phyloP scores from a whole-genome alignment of 2,888 invertebrate species.

The Molorchus minor region DNA sequence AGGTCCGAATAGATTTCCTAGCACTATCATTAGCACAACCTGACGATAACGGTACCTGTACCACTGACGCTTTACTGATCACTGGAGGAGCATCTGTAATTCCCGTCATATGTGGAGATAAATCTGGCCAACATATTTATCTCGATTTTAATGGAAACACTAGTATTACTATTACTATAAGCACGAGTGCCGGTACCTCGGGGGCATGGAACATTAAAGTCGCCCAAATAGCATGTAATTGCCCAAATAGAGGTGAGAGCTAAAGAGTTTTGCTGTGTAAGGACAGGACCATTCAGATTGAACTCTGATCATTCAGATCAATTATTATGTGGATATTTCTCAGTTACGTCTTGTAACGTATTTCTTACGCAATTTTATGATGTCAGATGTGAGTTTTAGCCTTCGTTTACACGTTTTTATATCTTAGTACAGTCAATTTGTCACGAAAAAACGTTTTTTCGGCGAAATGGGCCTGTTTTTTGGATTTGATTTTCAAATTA shows the following conservation, averaged over 20 bases:
- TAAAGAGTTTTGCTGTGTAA: not conserved
- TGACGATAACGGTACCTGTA: slow-evolving; percentile 75
- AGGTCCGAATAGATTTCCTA: slow-evolving; percentile 81
- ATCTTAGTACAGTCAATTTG: too few relatives aligned
- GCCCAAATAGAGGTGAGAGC: slow-evolving; percentile 69
- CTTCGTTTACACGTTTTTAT: too few relatives aligned
- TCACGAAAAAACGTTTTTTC: too few relatives aligned
- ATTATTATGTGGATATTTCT: too few relatives aligned
- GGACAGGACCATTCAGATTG: too few relatives aligned
- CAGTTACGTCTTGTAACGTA: too few relatives aligned
- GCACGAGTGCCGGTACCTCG: slow-evolving; percentile 71
- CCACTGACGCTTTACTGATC: slow-evolving; percentile 74
- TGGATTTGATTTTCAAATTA: too few relatives aligned
- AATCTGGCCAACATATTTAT: slow-evolving; percentile 80
- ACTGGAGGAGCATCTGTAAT: slow-evolving; percentile 74
- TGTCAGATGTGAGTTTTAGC: too few relatives aligned
- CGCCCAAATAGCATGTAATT: slow-evolving; percentile 76
- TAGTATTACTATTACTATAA: slow-evolving; percentile 71
- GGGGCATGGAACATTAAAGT: slow-evolving; percentile 81
- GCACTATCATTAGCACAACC: slow-evolving; percentile 78
- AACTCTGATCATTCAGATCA: too few relatives aligned
- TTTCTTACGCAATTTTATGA: too few relatives aligned
- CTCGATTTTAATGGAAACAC: slow-evolving; percentile 76
- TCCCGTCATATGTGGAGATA: slow-evolving; percentile 83
- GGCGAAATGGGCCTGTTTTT: too few relatives aligned